phyloP scores from a whole-genome alignment of 2,797 vertebrate genomes.

The Lithobates pipiens region DNA sequence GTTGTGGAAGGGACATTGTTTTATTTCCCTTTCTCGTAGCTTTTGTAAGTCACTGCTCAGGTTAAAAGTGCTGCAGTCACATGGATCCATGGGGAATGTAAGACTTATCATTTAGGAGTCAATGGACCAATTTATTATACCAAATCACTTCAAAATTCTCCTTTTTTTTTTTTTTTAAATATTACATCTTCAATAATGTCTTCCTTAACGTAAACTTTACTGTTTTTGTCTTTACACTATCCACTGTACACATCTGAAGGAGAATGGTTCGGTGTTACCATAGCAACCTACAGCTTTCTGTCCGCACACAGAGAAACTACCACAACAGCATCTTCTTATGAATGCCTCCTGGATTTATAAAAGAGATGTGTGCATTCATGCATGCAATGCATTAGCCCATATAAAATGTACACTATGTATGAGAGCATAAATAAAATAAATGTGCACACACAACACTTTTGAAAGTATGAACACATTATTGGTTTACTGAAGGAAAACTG shows the following conservation, averaged over 20 bases:
- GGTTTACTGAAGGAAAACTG: not conserved
- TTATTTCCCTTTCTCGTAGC: too few relatives aligned
- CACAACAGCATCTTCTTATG: conserved; percentile 11
- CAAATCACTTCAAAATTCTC: too few relatives aligned
- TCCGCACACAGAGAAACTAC: conserved; percentile 12
- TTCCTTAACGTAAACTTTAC: not conserved
- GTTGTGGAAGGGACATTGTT: too few relatives aligned
- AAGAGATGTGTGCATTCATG: conserved; percentile 34
- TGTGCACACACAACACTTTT: conserved; percentile 30
- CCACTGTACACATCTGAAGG: not conserved
- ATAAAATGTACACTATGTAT: conserved; percentile 39
- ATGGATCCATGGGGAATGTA: too few relatives aligned
- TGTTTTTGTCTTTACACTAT: not conserved
- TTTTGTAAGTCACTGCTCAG: too few relatives aligned
- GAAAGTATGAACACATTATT: conserved; percentile 11
- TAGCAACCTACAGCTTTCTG: conserved; percentile 19
- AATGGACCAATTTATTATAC: too few relatives aligned
- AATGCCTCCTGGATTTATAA: conserved; percentile 11
- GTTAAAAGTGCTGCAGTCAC: too few relatives aligned
- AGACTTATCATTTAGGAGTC: too few relatives aligned
- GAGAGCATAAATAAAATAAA: conserved; percentile 18
- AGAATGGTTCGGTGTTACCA: conserved; percentile 8
- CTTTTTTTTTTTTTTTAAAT: too few relatives aligned
- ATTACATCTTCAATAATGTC: not conserved
- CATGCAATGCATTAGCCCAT: conserved; percentile 32